Evolutionary conservation across 35 echinoderm and acorn worm species (phyloP), one percentile per base, ranked within the genome.

Genomic region (Stichopus chloronotus): DNA sequence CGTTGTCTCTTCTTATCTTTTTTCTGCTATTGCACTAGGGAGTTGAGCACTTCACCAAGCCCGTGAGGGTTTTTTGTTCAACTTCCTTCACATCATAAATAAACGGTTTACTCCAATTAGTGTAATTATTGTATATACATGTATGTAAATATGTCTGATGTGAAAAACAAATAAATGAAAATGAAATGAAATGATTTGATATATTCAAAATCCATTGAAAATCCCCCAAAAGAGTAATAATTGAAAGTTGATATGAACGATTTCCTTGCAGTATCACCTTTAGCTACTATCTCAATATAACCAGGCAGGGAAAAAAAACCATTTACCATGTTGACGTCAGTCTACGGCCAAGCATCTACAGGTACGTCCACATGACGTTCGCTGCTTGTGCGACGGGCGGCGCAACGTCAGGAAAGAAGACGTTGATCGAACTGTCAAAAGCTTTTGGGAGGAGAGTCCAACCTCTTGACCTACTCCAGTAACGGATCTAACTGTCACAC

Each of bases 361-460:
- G 30, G 30, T 43, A 76, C 72, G 9, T 76, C 72, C 72, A 76
- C 72, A 76, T 76, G 8, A 76, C 72, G 69, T 74, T 74, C 9
- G 72, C 72, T 76, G 72, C 72, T 76, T 71, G 9, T 76, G 17
- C 4, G 72, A 16, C 72, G 72, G 72, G 4, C 72, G 0, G 72
- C 11, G 72, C 72, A 12, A 76, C 72, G 11, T 76, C 72, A 76
- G 72, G 72, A 6, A 76, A 76, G 72, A 76, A 76, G 72, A 76
- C 72, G 72, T 11, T 76, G 63, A 76, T 76, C 72, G 72, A 76
- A 76, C 72, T 76, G 72, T 76, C 72, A 24, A 76, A 76, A 76
- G 72, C 72, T 76, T 76, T 76, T 76, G 72, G 72, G 72, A 76
- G 72, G 72, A 76, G 72, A 76, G 9, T 9, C 72, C 72, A 76